Base-by-base conservation (phyloP, 2,113 vertebrate genomes). In the Catharus fuscescens region DNA sequence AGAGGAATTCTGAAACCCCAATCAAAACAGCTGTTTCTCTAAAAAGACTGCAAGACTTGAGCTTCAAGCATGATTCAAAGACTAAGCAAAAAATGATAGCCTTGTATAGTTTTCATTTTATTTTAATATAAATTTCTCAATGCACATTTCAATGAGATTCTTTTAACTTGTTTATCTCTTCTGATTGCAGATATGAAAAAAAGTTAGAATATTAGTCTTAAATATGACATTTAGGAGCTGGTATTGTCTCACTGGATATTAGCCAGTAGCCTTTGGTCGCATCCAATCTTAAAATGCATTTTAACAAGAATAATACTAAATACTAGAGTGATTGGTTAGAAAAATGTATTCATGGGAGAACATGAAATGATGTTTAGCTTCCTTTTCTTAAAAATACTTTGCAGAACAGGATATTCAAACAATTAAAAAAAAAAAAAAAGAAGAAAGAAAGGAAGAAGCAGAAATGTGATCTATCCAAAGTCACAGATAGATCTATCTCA, bases 71-170 rank as follows among this genome's bases (percentile, higher is more conserved):
- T 92, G 79, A 93, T 94, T 93, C 92, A 95, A 78, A 93, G 59
- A 79, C 96, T 44, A 97, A 94, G 74, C 81, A 98, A 98, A 98
- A 84, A 98, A 69, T 96, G 59, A 97, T 73, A 97, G 94, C 52
- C 70, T 97, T 97, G 97, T 92, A 95, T 89, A 97, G 88, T 95
- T 98, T 97, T 70, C 54, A 53, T 66, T 92, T 62, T 56, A 62
- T 34, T 77, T 84, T 45, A 52, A 61, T 14, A 4, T 64, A 70
- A 85, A 88, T 56, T 18, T 61, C 50, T 84, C 53, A 57, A 36
- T 69, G 66, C 0, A 8, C 5, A 28, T 83, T 83, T 76, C 42
- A 69, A 2, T 18, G 26, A 78, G 36, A 40, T 32, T 59, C 15
- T 60, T 72, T 53, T 18, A 61, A 80, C 29, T 10, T 40, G 12